Percentiles rank a stretch among this genome's conserved stretches.
Conservation (phyloP, 2,797 vertebrate genomes). For the Phalanger gymnotis region DNA sequence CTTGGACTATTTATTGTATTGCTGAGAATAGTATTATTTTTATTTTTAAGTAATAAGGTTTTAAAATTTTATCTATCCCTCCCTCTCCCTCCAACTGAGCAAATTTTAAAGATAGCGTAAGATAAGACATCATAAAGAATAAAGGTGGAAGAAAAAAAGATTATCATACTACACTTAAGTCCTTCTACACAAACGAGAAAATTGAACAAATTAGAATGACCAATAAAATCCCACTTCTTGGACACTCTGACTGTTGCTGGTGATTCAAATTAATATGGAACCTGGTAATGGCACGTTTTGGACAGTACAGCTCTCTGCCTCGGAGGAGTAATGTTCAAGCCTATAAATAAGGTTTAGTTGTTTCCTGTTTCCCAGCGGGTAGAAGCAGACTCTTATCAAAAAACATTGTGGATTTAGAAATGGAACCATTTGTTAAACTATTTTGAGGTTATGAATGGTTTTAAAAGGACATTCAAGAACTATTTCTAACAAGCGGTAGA, state of each 20-base stretch:
- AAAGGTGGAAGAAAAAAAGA: neutral
- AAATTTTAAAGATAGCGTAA: neutral
- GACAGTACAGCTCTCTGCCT: neutral
- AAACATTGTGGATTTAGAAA: conserved; percentile 23
- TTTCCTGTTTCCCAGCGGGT: conserved; percentile 18
- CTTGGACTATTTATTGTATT: neutral
- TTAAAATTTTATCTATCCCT: neutral
- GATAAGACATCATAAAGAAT: neutral
- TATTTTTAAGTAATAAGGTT: neutral
- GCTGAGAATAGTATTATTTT: neutral
- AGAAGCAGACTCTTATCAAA: neutral
- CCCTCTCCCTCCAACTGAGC: neutral
- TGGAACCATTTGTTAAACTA: neutral
- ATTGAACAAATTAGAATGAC: conserved; percentile 13
- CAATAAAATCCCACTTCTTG: conserved; percentile 4
- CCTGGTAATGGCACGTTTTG: conserved; percentile 25
- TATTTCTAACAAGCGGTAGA: neutral
- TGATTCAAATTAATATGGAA: neutral
- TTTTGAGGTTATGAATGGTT: conserved; percentile 11
- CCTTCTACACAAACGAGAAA: neutral
- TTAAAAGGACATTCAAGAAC: neutral
- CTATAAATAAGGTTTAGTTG: neutral
- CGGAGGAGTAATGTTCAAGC: conserved; percentile 20
- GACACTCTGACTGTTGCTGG: conserved; percentile 23
- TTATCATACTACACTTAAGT: neutral